A percentile compares a stretch with the other conserved stretches of the same genome.
Conservation (phyloP, 1,140 invertebrate genomes). For the Coelopa frigida region DNA sequence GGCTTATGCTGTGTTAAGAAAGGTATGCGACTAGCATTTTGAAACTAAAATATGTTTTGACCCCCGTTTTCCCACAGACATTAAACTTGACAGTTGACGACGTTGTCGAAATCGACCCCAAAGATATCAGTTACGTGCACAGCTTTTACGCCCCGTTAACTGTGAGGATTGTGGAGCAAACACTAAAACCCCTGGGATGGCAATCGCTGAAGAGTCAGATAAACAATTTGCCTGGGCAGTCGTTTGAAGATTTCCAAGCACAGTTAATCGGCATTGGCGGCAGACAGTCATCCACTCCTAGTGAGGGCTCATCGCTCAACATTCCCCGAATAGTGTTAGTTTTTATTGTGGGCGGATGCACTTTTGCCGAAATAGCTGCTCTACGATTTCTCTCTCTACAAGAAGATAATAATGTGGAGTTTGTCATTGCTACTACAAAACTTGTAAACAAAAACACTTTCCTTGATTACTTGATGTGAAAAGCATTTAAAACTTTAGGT, state of each 20-base stretch:
- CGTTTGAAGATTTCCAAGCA: slow-evolving; percentile 53
- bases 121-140: slow-evolving; percentile 89
- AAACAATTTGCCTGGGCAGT: slow-evolving; percentile 52
- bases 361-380: slow-evolving; percentile 91
- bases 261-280: slow-evolving; percentile 47
- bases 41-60: not conserved
- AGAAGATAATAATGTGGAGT: slow-evolving; percentile 87
- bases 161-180: slow-evolving; percentile 76
- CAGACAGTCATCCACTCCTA: slow-evolving; percentile 53
- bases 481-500: too few relatives aligned
- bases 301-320: slow-evolving; percentile 60
- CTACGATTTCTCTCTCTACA: slow-evolving; percentile 85
- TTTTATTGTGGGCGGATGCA: slow-evolving; percentile 94
- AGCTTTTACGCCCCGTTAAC: slow-evolving; percentile 92
- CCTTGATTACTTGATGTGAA: slow-evolving; percentile 46
- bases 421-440: slow-evolving; percentile 88
- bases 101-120: slow-evolving; percentile 72
- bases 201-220: slow-evolving; percentile 54
- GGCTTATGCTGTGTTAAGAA: slow-evolving; percentile 63
- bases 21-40: slow-evolving; percentile 44
- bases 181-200: slow-evolving; percentile 65
- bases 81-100: slow-evolving; percentile 81
- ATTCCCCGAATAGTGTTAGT: slow-evolving; percentile 77
- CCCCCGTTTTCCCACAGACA: slow-evolving; percentile 47
- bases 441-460: slow-evolving; percentile 86